Evolutionary conservation across 2,888 invertebrate species (phyloP).

Genomic region (Synanthedon andrenaeformis): DNA sequence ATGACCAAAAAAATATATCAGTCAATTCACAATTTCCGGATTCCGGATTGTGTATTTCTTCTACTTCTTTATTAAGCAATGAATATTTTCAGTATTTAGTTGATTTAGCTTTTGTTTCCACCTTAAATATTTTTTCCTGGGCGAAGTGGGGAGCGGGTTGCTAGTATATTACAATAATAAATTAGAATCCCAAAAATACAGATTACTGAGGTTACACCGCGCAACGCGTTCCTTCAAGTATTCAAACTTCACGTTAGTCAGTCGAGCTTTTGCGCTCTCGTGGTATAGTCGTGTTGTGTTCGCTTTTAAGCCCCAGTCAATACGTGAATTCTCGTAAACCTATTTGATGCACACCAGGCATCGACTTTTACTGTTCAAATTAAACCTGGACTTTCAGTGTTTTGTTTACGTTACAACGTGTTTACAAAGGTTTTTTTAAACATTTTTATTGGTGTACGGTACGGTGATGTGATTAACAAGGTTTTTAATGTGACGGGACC

Average conservation of each 20-base stretch:
- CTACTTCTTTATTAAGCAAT: no score
- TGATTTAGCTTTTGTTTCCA: no score
- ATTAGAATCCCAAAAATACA: no score
- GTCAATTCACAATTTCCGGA: no score
- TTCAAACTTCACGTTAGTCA: conserved; percentile 7
- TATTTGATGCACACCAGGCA: conserved; percentile 2
- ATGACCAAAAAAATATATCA: no score
- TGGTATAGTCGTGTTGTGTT: conserved; percentile 6
- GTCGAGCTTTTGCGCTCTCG: conserved; percentile 26
- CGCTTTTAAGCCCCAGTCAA: not conserved
- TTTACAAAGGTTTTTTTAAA: conserved; percentile 11
- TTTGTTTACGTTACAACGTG: conserved; percentile 7
- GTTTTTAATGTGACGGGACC: conserved; percentile 23
- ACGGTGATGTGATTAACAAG: conserved; percentile 17
- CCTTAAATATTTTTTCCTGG: no score
- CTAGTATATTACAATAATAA: no score
- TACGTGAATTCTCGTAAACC: conserved; percentile 19
- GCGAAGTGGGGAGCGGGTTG: no score
- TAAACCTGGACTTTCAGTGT: conserved; percentile 31
- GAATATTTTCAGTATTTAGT: no score
- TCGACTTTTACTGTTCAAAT: conserved; percentile 2
- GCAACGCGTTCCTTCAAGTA: conserved; percentile 9
- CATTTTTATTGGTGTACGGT: conserved; percentile 18
- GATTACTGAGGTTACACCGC: conserved; percentile 2
- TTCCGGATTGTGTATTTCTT: no score